Base-by-base conservation (phyloP, 2,113 vertebrate genomes). In the Arvicanthis niloticus region DNA sequence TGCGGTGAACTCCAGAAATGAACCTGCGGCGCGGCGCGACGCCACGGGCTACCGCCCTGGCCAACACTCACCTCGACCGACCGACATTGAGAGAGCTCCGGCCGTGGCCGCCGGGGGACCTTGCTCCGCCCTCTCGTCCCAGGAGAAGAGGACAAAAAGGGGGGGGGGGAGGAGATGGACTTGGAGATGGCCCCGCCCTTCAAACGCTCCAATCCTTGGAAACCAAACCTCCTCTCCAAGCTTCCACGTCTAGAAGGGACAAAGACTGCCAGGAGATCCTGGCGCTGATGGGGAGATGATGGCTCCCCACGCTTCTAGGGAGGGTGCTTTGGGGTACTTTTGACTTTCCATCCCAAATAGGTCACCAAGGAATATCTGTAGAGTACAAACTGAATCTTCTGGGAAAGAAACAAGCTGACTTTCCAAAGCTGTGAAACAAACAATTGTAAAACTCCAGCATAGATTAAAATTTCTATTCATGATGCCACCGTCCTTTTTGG, bases 131-230 rank as follows among this genome's bases (percentile, higher is more conserved):
- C 97, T 98, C 97, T 91, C 77, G 97, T 98, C 97, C 97, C 97
- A 96, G 96, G 96, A 98, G 97, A 92, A 98, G 96, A 94, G 96
- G 96, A 98, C 96, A 98, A 97, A 97, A 97, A 98, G 37, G 17
- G 29, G 37, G 60, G 60, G 62, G 65, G 45, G 85, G 94, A 96
- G 89, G 96, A 97, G 97, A 98, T 96, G 97, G 98, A 98, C 97
- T 98, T 97, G 97, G 96, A 97, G 98, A 88, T 98, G 97, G 97
- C 97, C 97, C 97, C 97, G 97, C 97, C 98, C 97, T 98, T 97
- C 96, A 86, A 98, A 96, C 96, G 98, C 97, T 98, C 97, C 97
- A 97, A 98, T 97, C 97, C 98, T 98, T 97, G 95, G 97, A 97
- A 98, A 97, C 97, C 91, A 95, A 96, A 96, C 96, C 98, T 98